Evolutionary conservation across 2,797 vertebrate genomes (phyloP), one percentile per base, ranked within the genome.

Genomic region (Acrossocheilus fasciatus): DNA sequence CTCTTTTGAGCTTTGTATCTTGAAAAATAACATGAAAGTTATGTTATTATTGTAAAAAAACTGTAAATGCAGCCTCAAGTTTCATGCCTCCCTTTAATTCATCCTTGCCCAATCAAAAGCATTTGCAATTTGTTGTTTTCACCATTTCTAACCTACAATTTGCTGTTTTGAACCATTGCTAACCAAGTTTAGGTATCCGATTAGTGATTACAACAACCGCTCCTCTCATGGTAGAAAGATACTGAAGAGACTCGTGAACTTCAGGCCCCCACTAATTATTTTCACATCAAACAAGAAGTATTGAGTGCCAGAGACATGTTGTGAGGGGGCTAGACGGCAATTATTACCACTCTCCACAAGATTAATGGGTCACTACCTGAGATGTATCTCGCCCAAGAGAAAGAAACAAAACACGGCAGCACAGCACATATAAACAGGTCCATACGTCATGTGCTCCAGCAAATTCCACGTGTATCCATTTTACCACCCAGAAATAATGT

Each of bases 191-290:
- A 41, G 15, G 50, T 77, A 43, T 68, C 59, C 41, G 64, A 89
- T 86, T 85, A 81, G 77, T 45, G 54, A 89, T 86, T 87, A 82
- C 75, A 66, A 52, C 12, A 43, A 70, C 50, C 87, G 34, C 76
- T 83, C 6, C 70, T 62, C 74, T 88, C 80, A 87, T 76, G 4
- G 79, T 90, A 87, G 87, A 84, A 87, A 77, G 76, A 86, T 88
- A 88, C 82, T 91, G 88, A 93, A 92, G 90, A 91, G 87, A 84
- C 87, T 81, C 50, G 3, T 93, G 89, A 93, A 93, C 91, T 93
- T 93, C 66, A 87, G 86, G 85, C 86, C 64, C 39, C 74, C 66
- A 84, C 90, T 93, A 92, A 94, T 93, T 93, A 93, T 94, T 92
- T 90, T n/a, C 86, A 89, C 90, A 93, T 94, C 92, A 93, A 92